Evolutionary conservation across 2,888 invertebrate genomes (phyloP).

Genomic region (Seira ritae): DNA sequence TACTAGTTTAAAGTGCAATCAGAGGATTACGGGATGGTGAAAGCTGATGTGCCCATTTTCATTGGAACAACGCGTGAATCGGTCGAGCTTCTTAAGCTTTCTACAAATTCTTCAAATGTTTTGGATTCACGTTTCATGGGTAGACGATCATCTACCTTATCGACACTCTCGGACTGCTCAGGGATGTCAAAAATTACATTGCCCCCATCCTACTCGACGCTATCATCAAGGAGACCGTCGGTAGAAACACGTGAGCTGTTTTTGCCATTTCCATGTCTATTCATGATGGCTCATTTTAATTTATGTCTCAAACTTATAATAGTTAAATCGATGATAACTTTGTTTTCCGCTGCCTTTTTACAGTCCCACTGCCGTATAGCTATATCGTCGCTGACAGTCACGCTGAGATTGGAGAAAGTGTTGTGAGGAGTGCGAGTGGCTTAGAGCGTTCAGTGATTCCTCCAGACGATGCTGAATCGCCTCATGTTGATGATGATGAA

Average conservation of each 20-base stretch:
- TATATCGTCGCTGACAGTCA: too few species aligned
- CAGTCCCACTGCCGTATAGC: too few species aligned
- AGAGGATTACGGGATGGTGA: constrained; percentile 49
- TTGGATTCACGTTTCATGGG: constrained; percentile 35
- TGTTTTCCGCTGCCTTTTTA: too few species aligned
- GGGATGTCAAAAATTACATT: constrained; percentile 34
- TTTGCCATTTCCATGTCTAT: not conserved
- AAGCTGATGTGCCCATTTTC: constrained; percentile 48
- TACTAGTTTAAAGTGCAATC: constrained; percentile 52
- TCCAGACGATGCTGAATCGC: too few species aligned
- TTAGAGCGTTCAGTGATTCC: too few species aligned
- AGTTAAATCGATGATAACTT: too few species aligned
- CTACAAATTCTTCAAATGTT: constrained; percentile 42
- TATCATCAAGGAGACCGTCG: constrained; percentile 40
- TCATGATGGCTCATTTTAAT: too few species aligned
- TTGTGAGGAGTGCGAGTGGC: too few species aligned
- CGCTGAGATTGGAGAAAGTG: too few species aligned
- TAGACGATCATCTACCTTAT: constrained; percentile 56
- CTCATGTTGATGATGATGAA: too few species aligned
- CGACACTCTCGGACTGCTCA: constrained; percentile 53
- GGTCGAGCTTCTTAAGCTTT: constrained; percentile 43
- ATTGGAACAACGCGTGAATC: constrained; percentile 50
- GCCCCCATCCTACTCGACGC: constrained; percentile 53
- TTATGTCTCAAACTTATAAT: too few species aligned
- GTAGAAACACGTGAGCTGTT: constrained; percentile 48